Base-by-base conservation (phyloP, 30 jellyfish, hydroid and myxozoan species). In the Turritopsis dohrnii region DNA sequence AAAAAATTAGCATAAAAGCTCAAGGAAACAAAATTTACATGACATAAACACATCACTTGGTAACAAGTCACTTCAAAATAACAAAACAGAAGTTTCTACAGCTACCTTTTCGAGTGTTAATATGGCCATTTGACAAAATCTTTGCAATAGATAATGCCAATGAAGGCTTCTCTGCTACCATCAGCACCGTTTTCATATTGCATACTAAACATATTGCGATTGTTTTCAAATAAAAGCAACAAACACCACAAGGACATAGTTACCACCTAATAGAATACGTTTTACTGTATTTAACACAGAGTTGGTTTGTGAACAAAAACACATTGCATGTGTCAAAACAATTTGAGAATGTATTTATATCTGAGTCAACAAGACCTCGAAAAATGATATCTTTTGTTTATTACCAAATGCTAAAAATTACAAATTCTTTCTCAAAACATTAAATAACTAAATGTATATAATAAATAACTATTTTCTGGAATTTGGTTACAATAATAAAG, bases 141-240 rank as follows among this genome's bases (percentile, higher is more conserved):
- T 92, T 92, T 18, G 97, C 94, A 26, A 92, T 92, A 1, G 97
- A 92, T 24, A 26, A 84, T 18, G 97, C 97, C 88, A 92, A 86
- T 19, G 97, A 92, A 19, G 97, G 97, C 92, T 92, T 92, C 80
- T 92, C 97, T 7, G 97, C 97, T 65, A 92, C 97, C 97, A 92
- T 92, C 76, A 92, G 82, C 21, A 92, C 95, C 29, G 94, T 86
- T 82, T 88, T 92, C 97, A 87, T 87, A 7, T 75, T 41, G 60
- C 60, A 41, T 41, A 41, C 60, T 41, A 41, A 41, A 41, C 13
- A 41, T 13, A 41, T 41, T 41, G 60, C 9, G n/a, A n/a, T n/a
- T n/a, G n/a, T n/a, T n/a, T n/a, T n/a, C n/a, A n/a, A n/a, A n/a
- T n/a, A n/a, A n/a, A n/a, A n/a, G n/a, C n/a, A n/a, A n/a, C n/a